These are phyloP conservation scores for Scylla paramamosain DNA, from an alignment of 1,140 invertebrate genomes.

Conservation along the genomic window DNA sequence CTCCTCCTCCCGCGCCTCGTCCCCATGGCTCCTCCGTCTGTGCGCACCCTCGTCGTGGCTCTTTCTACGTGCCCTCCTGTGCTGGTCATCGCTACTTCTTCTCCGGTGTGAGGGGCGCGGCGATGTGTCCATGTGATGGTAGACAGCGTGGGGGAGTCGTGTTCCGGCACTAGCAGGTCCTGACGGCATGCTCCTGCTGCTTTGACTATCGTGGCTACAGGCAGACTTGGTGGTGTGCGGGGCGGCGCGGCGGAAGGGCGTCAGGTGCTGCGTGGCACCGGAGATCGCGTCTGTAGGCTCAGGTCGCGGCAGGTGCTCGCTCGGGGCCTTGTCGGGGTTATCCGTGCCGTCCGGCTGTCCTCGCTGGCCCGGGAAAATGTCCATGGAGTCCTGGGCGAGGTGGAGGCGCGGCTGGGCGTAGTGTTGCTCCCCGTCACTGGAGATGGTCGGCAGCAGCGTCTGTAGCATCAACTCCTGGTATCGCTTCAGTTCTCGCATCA, in stretches of 20 bases:
- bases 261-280: slow-evolving; percentile 18
- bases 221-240: slow-evolving; percentile 47
- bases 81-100: slow-evolving; percentile 49
- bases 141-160: slow-evolving; percentile 57
- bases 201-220: slow-evolving; percentile 35
- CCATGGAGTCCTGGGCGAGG: neutral
- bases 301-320: slow-evolving; percentile 40
- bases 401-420: slow-evolving; percentile 33
- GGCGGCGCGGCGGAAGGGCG: neutral
- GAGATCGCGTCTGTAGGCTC: slow-evolving; percentile 64
- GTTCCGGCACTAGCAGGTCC: slow-evolving; percentile 69
- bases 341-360: slow-evolving; percentile 52
- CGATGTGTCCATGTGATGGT: slow-evolving; percentile 62
- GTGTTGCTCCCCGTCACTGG: slow-evolving; percentile 48
- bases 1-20: slow-evolving; percentile 35
- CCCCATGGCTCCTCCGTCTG: slow-evolving; percentile 1
- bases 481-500: slow-evolving; percentile 74
- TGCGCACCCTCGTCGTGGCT: slow-evolving; percentile 36
- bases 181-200: slow-evolving; percentile 24
- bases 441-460: slow-evolving; percentile 71
- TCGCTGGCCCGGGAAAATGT: slow-evolving; percentile 14
- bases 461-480: slow-evolving; percentile 73
- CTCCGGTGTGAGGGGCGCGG: slow-evolving; percentile 44
- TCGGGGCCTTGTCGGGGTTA: neutral
- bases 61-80: slow-evolving; percentile 8